Conservation (phyloP, 2,888 invertebrate species). For the Synanthedon formicaeformis region DNA sequence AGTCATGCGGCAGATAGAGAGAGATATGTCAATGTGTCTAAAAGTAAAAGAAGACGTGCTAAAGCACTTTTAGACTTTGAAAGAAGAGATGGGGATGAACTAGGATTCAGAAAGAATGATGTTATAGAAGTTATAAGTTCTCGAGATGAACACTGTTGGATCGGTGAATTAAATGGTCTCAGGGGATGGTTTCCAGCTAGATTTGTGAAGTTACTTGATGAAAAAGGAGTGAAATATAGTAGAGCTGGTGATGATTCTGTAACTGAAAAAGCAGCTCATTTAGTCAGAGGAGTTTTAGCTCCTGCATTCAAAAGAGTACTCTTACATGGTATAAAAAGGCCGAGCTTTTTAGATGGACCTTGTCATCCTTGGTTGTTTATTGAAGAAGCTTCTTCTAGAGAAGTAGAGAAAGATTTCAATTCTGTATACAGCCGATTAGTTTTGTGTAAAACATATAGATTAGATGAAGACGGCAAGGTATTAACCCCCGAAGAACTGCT, state of each 20-base stretch:
- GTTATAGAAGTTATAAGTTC: conserved; percentile 97
- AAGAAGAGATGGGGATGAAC: conserved; percentile 96
- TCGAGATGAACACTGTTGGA: conserved; percentile 99
- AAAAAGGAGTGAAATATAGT: conserved; percentile 80
- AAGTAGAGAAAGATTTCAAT: conserved; percentile 97
- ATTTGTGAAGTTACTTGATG: conserved; percentile 95
- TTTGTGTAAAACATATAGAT: conserved; percentile 95
- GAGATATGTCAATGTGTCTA: conserved; percentile 92
- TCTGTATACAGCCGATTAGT: conserved; percentile 97
- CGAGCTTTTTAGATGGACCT: conserved; percentile 90
- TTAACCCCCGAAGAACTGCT: conserved; percentile 96
- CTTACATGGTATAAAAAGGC: conserved; percentile 94
- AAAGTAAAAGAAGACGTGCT: conserved; percentile 88
- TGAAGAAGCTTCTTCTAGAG: conserved; percentile 95
- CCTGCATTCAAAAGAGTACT: conserved; percentile 94
- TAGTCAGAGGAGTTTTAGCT: conserved; percentile 93
- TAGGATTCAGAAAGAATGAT: conserved; percentile 98
- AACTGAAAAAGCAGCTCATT: conserved; percentile 95
- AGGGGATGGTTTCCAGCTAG: conserved; percentile 98
- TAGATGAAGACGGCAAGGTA: conserved; percentile 99
- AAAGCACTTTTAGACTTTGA: conserved; percentile 98
- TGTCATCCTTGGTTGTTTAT: conserved; percentile 99
- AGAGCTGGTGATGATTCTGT: conserved; percentile 97
- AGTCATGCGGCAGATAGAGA: conserved; percentile 95
- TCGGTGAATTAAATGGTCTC: conserved; percentile 95